phyloP scores from a whole-genome alignment of 2,888 invertebrate species.

The Drosophila cognata region DNA sequence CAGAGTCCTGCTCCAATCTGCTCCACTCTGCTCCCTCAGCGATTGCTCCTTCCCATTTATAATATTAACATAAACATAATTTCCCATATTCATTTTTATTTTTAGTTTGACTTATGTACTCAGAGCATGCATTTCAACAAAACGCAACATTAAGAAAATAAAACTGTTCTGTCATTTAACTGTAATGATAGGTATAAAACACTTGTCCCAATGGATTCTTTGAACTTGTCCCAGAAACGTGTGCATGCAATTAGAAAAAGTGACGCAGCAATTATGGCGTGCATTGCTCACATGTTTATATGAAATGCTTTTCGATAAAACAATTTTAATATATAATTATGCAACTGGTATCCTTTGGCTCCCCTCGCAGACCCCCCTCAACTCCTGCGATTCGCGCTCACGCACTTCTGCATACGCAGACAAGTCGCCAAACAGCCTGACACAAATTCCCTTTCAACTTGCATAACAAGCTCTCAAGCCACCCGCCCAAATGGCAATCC shows the following conservation, averaged over 20 bases:
- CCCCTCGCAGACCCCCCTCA: neutral
- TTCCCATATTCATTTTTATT: neutral
- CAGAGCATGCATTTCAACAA: neutral
- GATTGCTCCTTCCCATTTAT: neutral
- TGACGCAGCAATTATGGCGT: constrained; percentile 63
- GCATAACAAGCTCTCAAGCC: constrained; percentile 62
- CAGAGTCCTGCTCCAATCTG: too few relatives aligned
- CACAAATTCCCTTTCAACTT: constrained; percentile 75
- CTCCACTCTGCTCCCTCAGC: too few relatives aligned
- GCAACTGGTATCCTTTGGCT: constrained; percentile 30
- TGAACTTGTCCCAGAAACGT: constrained; percentile 73
- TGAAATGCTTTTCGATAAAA: constrained; percentile 63
- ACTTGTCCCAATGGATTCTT: constrained; percentile 45
- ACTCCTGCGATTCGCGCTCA: constrained; percentile 29
- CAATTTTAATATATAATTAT: constrained; percentile 61
- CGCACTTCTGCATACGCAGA: constrained; percentile 71
- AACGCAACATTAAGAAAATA: neutral
- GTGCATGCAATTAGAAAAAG: constrained; percentile 44
- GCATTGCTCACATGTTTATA: constrained; percentile 43
- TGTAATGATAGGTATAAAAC: neutral
- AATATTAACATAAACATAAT: neutral
- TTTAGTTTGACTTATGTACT: neutral
- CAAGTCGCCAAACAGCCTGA: constrained; percentile 66
- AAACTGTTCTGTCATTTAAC: neutral
- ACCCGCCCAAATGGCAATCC: constrained; percentile 40